These are phyloP conservation scores for Cyclophora albipunctata DNA, from an alignment of 2,888 invertebrate species.

Conservation along the genomic window DNA sequence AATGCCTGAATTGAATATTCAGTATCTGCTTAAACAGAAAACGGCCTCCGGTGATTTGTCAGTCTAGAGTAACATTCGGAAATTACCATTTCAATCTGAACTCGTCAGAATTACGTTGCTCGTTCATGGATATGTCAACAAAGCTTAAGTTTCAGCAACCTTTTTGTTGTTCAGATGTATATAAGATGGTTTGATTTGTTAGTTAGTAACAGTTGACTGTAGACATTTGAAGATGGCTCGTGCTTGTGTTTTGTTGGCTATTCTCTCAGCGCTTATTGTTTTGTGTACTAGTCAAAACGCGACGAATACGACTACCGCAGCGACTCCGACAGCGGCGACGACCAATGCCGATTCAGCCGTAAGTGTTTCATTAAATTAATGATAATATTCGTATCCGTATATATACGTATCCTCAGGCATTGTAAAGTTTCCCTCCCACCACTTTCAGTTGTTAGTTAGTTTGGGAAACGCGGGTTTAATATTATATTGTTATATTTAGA, in stretches of 20 bases:
- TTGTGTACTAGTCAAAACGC: conserved; percentile 23
- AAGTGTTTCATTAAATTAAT: not conserved
- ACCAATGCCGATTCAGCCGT: not conserved
- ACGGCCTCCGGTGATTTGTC: conserved; percentile 16
- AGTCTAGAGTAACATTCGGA: conserved; percentile 19
- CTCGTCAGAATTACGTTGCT: conserved; percentile 5
- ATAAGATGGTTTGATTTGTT: conserved; percentile 12
- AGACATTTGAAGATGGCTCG: conserved; percentile 22
- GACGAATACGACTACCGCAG: conserved; percentile 5
- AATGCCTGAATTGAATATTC: conserved; percentile 24
- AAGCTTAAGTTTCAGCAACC: conserved; percentile 12
- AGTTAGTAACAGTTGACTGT: conserved; percentile 8
- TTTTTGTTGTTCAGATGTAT: conserved; percentile 20
- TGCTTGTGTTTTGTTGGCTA: conserved; percentile 20
- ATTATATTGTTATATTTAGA: too few relatives aligned
- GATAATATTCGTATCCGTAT: too few relatives aligned
- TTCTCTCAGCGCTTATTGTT: conserved; percentile 18
- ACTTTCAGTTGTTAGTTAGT: too few relatives aligned
- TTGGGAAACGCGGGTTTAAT: too few relatives aligned
- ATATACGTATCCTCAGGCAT: too few relatives aligned
- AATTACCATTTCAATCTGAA: conserved; percentile 18
- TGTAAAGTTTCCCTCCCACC: too few relatives aligned
- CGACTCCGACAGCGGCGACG: conserved; percentile 1
- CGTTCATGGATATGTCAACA: conserved; percentile 7
- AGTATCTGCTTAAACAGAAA: conserved; percentile 17